Evolutionary conservation across 2,113 vertebrate genomes (phyloP), one percentile per base, ranked within the genome.

Genomic region (Athene noctua): DNA sequence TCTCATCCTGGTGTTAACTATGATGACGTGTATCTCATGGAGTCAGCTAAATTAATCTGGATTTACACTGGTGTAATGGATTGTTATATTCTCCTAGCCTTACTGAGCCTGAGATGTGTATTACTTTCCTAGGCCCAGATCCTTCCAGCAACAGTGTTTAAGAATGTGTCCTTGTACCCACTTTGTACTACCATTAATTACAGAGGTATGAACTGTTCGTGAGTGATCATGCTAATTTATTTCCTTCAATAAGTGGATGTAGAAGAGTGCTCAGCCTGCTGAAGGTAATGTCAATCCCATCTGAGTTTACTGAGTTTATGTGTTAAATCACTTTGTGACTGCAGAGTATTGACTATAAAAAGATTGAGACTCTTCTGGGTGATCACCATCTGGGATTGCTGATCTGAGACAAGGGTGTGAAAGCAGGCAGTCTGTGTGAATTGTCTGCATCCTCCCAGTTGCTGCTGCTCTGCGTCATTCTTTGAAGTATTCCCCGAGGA

Each of bases 401-500:
- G 67, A 91, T 94, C 85, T 96, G 82, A 94, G 94, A 92, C 75
- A 88, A 93, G 94, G 38, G 90, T 90, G 73, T 36, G 80, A 94
- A 96, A 72, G 49, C 83, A 80, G 11, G 92, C 89, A 95, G 90
- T 79, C 78, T 86, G 93, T 82, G 95, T 94, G 96, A 95, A 95
- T 66, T 90, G 93, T 80, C 96, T 90, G 68, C 46, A 92, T 96
- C 90, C 90, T 96, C 88, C 90, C 95, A 62, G 71, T 86, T 94
- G 86, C 94, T 94, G 97, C 84, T 90, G 74, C 84, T 93, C 46
- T 95, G 86, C 73, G 32, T 96, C 93, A 94, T 84, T 88, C 94
- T 97, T 97, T 97, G 97, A 98, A 97, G 95, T 77, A 82, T 91
- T 97, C 96, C 96, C 97, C 63, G 3, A 86, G 88, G 96, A 97